Conservation (phyloP, 2,888 invertebrate species). For the Agrilus biguttatus region DNA sequence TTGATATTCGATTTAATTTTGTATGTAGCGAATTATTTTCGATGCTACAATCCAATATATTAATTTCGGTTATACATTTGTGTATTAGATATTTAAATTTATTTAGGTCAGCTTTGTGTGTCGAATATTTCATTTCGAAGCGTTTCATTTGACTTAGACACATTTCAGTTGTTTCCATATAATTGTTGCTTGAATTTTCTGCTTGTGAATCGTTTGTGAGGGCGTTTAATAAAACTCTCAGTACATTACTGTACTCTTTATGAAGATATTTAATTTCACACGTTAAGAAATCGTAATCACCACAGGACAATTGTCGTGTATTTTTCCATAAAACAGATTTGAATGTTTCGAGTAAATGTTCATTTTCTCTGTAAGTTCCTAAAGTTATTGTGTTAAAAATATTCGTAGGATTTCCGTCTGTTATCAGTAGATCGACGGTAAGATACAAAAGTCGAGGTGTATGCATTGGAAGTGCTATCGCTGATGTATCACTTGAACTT, state of each 20-base stretch:
- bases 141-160: slow-evolving; percentile 6
- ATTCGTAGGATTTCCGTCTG: slow-evolving; percentile 13
- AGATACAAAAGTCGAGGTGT: too few relatives aligned
- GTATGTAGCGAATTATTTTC: neutral
- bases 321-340: slow-evolving; percentile 48
- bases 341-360: slow-evolving; percentile 34
- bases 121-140: neutral
- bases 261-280: slow-evolving; percentile 4
- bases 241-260: slow-evolving; percentile 1
- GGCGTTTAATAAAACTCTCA: neutral
- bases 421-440: too few relatives aligned
- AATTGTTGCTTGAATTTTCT: neutral
- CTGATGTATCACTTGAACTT: too few relatives aligned
- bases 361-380: slow-evolving; percentile 35
- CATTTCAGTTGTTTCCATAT: neutral
- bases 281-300: slow-evolving; percentile 26
- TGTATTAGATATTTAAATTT: slow-evolving; percentile 7
- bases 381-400: slow-evolving; percentile 30
- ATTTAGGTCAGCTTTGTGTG: neutral
- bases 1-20: slow-evolving; percentile 15
- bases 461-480: too few relatives aligned
- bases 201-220: too few relatives aligned
- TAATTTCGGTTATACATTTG: slow-evolving; percentile 7
- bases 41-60: slow-evolving; percentile 4
- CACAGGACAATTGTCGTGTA: slow-evolving; percentile 35